Conservation (phyloP, 2,888 invertebrate species). For the Nowickia ferox region DNA sequence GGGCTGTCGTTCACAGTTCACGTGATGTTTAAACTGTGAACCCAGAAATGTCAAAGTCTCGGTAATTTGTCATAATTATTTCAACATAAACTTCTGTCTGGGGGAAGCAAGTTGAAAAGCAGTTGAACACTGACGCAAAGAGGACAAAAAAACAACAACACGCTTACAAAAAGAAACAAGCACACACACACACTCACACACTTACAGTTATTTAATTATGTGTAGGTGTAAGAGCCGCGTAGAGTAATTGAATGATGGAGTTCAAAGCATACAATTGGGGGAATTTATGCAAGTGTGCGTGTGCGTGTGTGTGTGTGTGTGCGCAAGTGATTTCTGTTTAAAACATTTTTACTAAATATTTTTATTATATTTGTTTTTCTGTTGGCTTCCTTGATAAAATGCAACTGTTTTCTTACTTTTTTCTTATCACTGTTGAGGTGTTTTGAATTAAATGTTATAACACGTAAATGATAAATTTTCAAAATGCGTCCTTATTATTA, state of each 20-base stretch:
- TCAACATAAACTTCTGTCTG: slow-evolving; percentile 52
- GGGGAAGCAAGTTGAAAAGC: slow-evolving; percentile 7
- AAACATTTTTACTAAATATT: slow-evolving; percentile 17
- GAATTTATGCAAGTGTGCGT: neutral
- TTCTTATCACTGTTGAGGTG: neutral
- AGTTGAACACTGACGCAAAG: neutral
- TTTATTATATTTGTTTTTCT: slow-evolving; percentile 11
- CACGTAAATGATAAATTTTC: neutral
- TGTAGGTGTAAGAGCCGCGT: neutral
- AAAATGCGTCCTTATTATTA: neutral
- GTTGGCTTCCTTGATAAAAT: neutral
- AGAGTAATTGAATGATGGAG: neutral
- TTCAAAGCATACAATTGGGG: neutral
- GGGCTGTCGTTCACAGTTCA: slow-evolving; percentile 21
- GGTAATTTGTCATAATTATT: slow-evolving; percentile 69
- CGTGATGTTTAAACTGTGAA: slow-evolving; percentile 46
- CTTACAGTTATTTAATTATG: neutral
- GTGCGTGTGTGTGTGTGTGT: neutral
- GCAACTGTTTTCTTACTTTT: neutral
- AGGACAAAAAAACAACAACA: neutral
- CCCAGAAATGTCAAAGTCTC: slow-evolving; percentile 33
- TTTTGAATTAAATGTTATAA: slow-evolving; percentile 35
- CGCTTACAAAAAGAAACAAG: neutral
- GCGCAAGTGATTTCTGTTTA: neutral
- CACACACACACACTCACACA: neutral